A percentile compares a stretch with the other conserved stretches of the same genome.
phyloP scores from a whole-genome alignment of 2,113 vertebrate genomes.

The Pedionomus torquatus region DNA sequence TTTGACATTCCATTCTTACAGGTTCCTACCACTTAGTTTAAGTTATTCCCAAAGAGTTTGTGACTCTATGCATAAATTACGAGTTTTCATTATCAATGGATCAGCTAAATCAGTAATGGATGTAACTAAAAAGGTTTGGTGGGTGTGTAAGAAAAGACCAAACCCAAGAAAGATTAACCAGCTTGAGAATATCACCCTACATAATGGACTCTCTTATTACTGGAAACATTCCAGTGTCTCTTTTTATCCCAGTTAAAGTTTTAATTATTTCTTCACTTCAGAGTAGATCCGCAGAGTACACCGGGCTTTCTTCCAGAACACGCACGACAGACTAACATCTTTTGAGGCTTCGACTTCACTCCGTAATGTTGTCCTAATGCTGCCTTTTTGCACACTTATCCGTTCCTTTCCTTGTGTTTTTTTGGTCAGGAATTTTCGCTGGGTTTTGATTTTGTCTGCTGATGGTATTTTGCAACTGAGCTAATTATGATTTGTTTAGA shows the following conservation, averaged over 20 bases:
- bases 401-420: not conserved
- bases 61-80: not conserved
- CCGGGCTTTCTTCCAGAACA: not conserved
- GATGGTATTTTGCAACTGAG: not conserved
- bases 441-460: not conserved
- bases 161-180: not conserved
- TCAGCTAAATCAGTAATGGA: too few species aligned
- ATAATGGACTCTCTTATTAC: not conserved
- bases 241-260: not conserved
- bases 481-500: not conserved
- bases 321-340: not conserved
- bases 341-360: not conserved
- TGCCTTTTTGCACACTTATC: not conserved
- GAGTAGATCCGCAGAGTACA: not conserved
- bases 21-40: not conserved
- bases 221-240: not conserved
- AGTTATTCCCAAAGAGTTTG: not conserved
- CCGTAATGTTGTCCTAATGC: not conserved
- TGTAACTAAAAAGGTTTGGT: not conserved
- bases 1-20: not conserved
- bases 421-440: not conserved
- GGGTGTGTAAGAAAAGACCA: not conserved
- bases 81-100: not conserved
- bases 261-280: not conserved
- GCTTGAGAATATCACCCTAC: not conserved